These are phyloP conservation scores for Nephila pilipes DNA, from an alignment of 1,140 invertebrate genomes.

Conservation along the genomic window DNA sequence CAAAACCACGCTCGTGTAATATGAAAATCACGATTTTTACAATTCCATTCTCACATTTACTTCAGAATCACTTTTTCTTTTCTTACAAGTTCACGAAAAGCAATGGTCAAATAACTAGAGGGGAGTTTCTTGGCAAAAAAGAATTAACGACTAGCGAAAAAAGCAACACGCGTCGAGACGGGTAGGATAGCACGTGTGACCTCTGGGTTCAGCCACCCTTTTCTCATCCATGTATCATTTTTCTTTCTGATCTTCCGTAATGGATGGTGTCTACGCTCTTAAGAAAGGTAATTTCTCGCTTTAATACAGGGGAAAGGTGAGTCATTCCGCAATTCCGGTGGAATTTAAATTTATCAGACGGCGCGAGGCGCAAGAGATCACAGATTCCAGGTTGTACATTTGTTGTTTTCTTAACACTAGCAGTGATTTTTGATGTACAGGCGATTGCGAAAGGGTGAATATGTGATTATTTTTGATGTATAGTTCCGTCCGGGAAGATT, in stretches of 20 bases:
- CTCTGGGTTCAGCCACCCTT: conserved; percentile 25
- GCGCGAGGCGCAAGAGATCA: neutral
- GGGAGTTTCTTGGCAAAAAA: neutral
- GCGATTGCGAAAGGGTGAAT: neutral
- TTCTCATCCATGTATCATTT: conserved; percentile 10
- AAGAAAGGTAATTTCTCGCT: conserved; percentile 24
- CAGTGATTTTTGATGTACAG: neutral
- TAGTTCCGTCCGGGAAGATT: no score
- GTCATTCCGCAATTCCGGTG: neutral
- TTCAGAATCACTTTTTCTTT: neutral
- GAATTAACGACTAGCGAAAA: no score
- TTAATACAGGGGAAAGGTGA: neutral
- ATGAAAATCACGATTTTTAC: neutral
- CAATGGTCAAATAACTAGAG: conserved; percentile 1
- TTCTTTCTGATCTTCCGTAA: neutral
- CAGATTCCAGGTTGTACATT: neutral
- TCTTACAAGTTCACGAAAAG: neutral
- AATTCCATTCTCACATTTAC: neutral
- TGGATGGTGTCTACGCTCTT: neutral
- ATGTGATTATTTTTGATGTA: no score
- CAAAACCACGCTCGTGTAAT: neutral
- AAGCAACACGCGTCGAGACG: no score
- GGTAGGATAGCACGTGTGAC: neutral
- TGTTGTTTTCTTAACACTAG: neutral
- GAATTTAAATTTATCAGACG: conserved; percentile 30